These are phyloP conservation scores for Hippocampus guttulatus DNA, from an alignment of 2,113 vertebrate genomes.

Conservation along the genomic window DNA sequence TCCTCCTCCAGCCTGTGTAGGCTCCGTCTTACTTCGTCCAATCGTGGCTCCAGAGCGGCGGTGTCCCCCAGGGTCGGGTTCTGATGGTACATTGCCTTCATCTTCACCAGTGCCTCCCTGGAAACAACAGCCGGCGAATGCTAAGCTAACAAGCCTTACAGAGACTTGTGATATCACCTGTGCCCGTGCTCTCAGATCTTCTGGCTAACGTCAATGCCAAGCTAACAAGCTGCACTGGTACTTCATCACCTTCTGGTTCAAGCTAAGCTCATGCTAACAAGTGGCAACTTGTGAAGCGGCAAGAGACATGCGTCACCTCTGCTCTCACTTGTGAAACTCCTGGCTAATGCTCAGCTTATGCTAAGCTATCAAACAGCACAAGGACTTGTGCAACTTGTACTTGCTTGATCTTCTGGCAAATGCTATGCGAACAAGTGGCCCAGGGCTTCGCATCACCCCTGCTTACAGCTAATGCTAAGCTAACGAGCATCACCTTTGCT, in stretches of 20 bases:
- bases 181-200: too few relatives aligned
- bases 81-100: slow-evolving; percentile 91
- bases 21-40: slow-evolving; percentile 84
- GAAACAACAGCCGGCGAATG: background rate
- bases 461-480: background rate
- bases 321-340: too few relatives aligned
- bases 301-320: background rate
- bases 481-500: slow-evolving; percentile 75
- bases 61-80: slow-evolving; percentile 94
- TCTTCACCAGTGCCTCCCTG: slow-evolving; percentile 92
- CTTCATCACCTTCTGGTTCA: background rate
- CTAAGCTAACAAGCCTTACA: background rate
- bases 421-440: background rate
- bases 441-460: too few relatives aligned
- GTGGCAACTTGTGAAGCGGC: background rate
- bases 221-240: too few relatives aligned
- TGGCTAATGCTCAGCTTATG: too few relatives aligned
- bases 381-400: too few relatives aligned
- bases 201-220: too few relatives aligned
- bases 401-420: background rate
- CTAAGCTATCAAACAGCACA: too few relatives aligned
- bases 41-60: slow-evolving; percentile 81
- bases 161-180: background rate
- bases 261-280: background rate
- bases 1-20: slow-evolving; percentile 84